Base-by-base conservation (phyloP, 1,140 invertebrate genomes). In the Carcinoscorpius rotundicauda region DNA sequence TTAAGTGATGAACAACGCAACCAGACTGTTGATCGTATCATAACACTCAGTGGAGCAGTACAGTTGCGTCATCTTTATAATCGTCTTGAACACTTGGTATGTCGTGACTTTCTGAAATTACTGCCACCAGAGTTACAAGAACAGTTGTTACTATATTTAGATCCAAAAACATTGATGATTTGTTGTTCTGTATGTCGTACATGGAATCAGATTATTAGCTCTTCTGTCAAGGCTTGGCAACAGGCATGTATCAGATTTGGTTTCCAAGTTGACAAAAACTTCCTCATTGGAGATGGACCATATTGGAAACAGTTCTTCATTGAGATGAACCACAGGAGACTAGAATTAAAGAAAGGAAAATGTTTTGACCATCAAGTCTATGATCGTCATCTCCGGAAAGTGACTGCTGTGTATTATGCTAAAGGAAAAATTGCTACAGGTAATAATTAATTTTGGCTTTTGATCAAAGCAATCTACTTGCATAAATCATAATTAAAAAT, bases 341-440 rank as follows among this genome's bases (percentile, higher is more conserved):
- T 63, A 6, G 11, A 68, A 8, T 65, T 68, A 64, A 68, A 61
- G 51, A 64, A 9, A 4, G 62, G 61, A 9, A 68, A 61, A 48
- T 56, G 58, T 53, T 68, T 68, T 57, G 52, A 49, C 0, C 29
- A 52, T 3, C 64, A 63, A 61, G 64, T 63, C 5, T 68, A 68
- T 66, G 62, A 68, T 50, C 57, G 64, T 49, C 59, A 65, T 57
- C 51, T 68, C 10, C 49, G 67, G 4, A 11, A 63, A 10, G 69
- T 72, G 5, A 71, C 71, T 61, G 72, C 72, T 58, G 72, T 72
- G 51, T 68, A 71, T 67, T 72, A 72, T 63, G 60, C 66, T 58
- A 61, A 69, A 63, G 69, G 69, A 49, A 72, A 69, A 59, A 49
- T 72, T 5, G 71, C 68, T 50, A 72, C 72, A 60, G 71, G 71